Evolutionary conservation across 1,140 invertebrate genomes (phyloP).

Genomic region (Drosophila tani): DNA sequence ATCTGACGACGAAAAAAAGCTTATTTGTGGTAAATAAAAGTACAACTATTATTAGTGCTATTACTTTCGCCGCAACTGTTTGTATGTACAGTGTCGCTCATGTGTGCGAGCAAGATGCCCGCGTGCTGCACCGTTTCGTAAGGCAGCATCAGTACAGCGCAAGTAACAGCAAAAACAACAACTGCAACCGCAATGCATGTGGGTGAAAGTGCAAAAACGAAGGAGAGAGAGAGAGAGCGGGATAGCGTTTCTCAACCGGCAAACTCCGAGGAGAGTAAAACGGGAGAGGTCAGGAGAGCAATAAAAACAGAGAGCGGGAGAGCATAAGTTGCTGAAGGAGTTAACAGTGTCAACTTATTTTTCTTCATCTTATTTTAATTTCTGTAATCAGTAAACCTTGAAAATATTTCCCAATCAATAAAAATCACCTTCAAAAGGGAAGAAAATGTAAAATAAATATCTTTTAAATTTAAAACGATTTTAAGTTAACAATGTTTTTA

Average conservation of each 20-base stretch:
- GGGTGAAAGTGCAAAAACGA: conserved; percentile 17
- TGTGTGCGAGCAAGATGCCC: conserved; percentile 19
- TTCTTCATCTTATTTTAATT: background rate
- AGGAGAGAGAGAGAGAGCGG: background rate
- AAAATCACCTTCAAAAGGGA: background rate
- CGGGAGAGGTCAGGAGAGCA: background rate
- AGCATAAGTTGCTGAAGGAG: background rate
- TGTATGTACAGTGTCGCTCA: background rate
- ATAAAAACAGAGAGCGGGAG: background rate
- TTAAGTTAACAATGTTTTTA: background rate
- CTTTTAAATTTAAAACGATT: background rate
- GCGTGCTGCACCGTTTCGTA: conserved; percentile 66
- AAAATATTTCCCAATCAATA: background rate
- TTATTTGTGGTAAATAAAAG: background rate
- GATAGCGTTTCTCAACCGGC: conserved; percentile 25
- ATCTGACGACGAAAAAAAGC: too few relatives aligned
- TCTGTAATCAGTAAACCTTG: background rate
- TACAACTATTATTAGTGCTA: background rate
- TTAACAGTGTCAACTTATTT: background rate
- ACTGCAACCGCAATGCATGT: conserved; percentile 35
- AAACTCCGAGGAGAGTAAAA: conserved; percentile 9
- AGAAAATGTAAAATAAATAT: background rate
- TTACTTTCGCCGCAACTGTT: conserved; percentile 8
- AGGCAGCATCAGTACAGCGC: conserved; percentile 37
- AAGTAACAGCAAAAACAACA: conserved; percentile 16